Evolutionary conservation across 2,797 vertebrate genomes (phyloP), one percentile per base, ranked within the genome.

Genomic region (Garrulus glandarius): DNA sequence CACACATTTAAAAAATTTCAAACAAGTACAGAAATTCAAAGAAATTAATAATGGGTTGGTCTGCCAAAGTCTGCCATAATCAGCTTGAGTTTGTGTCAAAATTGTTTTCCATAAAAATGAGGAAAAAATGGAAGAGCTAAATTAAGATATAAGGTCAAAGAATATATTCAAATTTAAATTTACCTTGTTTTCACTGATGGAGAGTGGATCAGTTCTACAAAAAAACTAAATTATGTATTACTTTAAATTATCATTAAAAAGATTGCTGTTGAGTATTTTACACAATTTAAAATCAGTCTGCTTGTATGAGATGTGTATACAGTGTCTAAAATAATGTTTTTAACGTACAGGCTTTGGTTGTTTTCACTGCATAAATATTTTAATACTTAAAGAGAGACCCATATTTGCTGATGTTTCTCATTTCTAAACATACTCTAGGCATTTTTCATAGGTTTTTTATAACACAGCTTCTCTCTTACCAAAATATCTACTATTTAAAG

Each of bases 1-100:
- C 46, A 27, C 44, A 76, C 39, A 46, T 64, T 93, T 36, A 8
- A n/a, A 88, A 95, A 84, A 76, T 11, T 80, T 86, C 80, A 90
- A 92, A 56, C 59, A 92, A 93, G 50, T 47, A 87, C 27, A 91
- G 64, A 91, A 61, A 88, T 87, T 78, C 76, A 81, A 85, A 93
- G 37, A 60, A 80, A 82, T 30, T 19, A 93, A 57, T 71, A 89
- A 68, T 22, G 46, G 49, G 71, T 64, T 89, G 71, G 49, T 80
- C 61, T 94, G 75, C 84, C 89, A 87, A 93, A 81, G 23, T 50
- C 53, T 92, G 34, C 34, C 37, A 43, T 68, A 88, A 81, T 72
- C 84, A 88, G 72, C 70, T 24, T 43, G 63, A 92, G 76, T 92
- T 93, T 88, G 34, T 84, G 63, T 67, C 24, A 79, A 91, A 94